Conservation (phyloP, 2,797 vertebrate genomes). For the Crax fasciolata region DNA sequence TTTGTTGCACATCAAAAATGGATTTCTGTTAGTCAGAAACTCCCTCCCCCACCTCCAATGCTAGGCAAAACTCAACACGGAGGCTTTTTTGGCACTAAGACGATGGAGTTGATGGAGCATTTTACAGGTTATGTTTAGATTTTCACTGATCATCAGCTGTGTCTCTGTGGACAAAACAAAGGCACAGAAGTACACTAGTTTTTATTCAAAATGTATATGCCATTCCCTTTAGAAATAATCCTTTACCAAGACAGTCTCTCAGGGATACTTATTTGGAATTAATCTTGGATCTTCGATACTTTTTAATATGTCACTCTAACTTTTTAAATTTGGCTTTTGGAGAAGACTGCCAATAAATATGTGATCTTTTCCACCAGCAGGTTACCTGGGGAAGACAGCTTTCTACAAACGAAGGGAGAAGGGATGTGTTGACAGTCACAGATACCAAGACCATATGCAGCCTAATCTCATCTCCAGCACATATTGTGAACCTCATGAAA, state of each 20-base stretch:
- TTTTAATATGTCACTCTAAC: slow-evolving; percentile 42
- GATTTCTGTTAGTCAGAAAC: slow-evolving; percentile 38
- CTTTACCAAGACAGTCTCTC: background rate
- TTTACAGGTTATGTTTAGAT: background rate
- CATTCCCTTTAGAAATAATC: background rate
- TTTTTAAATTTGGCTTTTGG: slow-evolving; percentile 48
- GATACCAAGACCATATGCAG: slow-evolving; percentile 73
- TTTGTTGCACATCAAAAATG: slow-evolving; percentile 54
- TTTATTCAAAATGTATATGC: background rate
- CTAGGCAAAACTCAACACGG: background rate
- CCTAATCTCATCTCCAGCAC: slow-evolving; percentile 64
- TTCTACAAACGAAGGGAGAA: slow-evolving; percentile 62
- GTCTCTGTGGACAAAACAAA: background rate
- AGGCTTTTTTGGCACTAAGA: background rate
- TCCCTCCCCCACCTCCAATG: background rate
- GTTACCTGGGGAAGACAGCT: slow-evolving; percentile 57
- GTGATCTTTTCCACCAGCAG: slow-evolving; percentile 52
- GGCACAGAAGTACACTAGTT: background rate
- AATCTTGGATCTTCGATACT: background rate
- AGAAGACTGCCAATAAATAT: slow-evolving; percentile 66
- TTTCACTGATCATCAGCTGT: background rate
- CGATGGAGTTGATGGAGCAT: background rate
- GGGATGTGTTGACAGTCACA: slow-evolving; percentile 74
- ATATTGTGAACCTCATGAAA: slow-evolving; percentile 51
- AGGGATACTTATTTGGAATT: background rate